Conservation (phyloP, 2,113 vertebrate species). For the Ceuthmochares aereus region DNA sequence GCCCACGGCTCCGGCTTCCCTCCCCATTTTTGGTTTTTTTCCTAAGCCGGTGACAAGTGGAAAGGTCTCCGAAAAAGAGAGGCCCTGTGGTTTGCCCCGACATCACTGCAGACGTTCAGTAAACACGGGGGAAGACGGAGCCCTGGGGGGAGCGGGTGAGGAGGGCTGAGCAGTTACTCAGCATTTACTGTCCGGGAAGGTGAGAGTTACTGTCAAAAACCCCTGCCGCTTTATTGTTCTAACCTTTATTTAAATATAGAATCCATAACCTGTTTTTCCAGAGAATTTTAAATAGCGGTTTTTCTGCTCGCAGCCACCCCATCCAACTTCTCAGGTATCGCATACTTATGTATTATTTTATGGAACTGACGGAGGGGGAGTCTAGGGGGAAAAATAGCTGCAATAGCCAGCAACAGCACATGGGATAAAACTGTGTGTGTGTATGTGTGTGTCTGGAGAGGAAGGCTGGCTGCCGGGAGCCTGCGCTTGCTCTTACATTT, state of each 20-base stretch:
- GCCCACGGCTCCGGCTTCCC: background rate
- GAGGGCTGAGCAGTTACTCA: conserved; percentile 67
- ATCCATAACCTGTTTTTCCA: conserved; percentile 71
- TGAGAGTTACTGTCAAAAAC: conserved; percentile 77
- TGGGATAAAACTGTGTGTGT: background rate
- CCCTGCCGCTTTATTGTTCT: conserved; percentile 72
- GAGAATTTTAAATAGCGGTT: conserved; percentile 55
- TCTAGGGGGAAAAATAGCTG: background rate
- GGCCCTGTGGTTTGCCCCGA: conserved; percentile 51
- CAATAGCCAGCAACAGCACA: background rate
- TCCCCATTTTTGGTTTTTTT: background rate
- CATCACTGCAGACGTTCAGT: conserved; percentile 51
- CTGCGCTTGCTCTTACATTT: conserved; percentile 18
- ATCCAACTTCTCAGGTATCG: conserved; percentile 62
- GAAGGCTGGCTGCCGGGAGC: background rate
- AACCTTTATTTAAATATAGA: conserved; percentile 77
- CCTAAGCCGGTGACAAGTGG: background rate
- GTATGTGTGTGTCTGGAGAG: background rate
- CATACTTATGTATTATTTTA: conserved; percentile 63
- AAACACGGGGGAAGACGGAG: conserved; percentile 54
- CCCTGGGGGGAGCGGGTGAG: background rate
- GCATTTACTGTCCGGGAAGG: conserved; percentile 64
- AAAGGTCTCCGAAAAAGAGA: conserved; percentile 21
- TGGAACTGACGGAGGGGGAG: conserved; percentile 7
- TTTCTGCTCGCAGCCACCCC: background rate